Percentiles rank a stretch among this genome's conserved stretches.
Conservation (phyloP, 2,797 vertebrate genomes). For the Neosilurus mollespiculum region DNA sequence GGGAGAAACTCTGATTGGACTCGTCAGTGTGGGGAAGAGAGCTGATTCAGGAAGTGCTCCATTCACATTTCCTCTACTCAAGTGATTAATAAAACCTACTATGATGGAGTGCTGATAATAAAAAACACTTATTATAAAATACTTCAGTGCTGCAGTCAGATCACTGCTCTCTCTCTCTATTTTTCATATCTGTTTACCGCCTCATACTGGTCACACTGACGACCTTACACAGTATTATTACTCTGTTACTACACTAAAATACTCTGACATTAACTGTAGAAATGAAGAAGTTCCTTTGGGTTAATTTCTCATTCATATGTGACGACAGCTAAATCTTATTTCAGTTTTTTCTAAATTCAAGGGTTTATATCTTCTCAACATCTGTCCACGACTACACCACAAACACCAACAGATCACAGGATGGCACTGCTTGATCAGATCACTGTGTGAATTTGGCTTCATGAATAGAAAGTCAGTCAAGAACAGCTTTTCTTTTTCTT, state of each 20-base stretch:
- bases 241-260: neutral
- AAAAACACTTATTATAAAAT: neutral
- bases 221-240: no score
- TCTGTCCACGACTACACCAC: neutral
- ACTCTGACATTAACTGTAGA: neutral
- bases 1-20: neutral
- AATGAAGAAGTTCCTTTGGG: neutral
- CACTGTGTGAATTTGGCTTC: neutral
- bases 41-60: neutral
- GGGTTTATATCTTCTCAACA: neutral
- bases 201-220: neutral
- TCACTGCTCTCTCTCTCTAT: neutral
- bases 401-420: neutral
- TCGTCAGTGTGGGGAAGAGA: neutral
- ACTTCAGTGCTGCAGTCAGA: neutral
- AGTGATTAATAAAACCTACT: no score
- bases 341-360: no score
- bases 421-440: neutral
- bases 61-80: neutral
- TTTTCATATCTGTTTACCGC: neutral
- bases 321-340: no score
- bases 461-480: neutral
- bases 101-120: no score
- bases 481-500: neutral
- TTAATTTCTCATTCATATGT: no score